Evolutionary conservation across 1,140 invertebrate genomes (phyloP), one percentile per base, ranked within the genome.

Genomic region (Hylaeus volcanicus): DNA sequence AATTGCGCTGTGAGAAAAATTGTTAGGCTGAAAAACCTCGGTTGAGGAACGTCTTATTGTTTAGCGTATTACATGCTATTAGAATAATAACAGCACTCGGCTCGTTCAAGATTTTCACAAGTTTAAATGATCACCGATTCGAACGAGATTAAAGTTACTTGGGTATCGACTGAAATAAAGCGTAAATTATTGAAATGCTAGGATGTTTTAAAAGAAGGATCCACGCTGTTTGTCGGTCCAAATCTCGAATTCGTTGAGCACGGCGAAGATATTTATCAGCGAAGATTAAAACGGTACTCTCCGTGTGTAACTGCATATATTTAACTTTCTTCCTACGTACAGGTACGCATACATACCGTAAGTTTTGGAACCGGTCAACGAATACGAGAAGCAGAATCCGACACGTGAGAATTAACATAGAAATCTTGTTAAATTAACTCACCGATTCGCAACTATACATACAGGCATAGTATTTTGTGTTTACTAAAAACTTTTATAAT

Each of bases 241-340:
- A 71, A 63, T 61, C 56, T 53, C 39, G 65, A 15, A 63, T 63
- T 63, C 75, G 37, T n/a, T 8, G 43, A 37, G 4, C n/a, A 5
- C n/a, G 26, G 14, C 11, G 11, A 12, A 51, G 66, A 71, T 71
- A 79, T 85, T 85, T 82, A 86, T 85, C 85, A 66, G 60, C 58
- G 9, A 66, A 85, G 83, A 86, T 86, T 86, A 85, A 82, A 86
- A 86, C 85, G 85, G 85, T 56, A 86, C 68, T 81, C 68, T 45
- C n/a, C 43, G 51, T 60, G 55, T 81, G n/a, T 82, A 37, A 45
- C 68, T 63, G 45, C 41, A 78, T 71, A 53, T 41, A 58, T 76
- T 68, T 76, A 63, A 71, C 66, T 71, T 71, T 43, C 55, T 41
- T 26, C 41, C 61, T 61, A 48, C 14, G 48, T 45, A 39, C 39